Evolutionary conservation across 1,140 invertebrate species (phyloP), one percentile per base, ranked within the genome.

Genomic region (Drosophila tani): DNA sequence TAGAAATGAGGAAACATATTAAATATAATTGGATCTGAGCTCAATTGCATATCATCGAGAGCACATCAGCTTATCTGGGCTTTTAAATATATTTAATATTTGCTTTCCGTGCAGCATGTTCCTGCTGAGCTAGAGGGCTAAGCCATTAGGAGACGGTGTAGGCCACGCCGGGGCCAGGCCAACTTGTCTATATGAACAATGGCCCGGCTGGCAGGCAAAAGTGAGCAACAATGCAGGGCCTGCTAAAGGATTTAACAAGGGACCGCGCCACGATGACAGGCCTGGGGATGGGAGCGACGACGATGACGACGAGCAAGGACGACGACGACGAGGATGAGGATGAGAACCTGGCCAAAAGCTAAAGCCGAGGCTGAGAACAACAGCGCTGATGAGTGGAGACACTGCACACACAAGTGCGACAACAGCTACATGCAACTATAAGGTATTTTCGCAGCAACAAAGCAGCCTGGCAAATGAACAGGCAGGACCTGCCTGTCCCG

Each of bases 101-200:
- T 63, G 40, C 29, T 63, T 35, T 45, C 40, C 27, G 63, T 66
- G 63, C 24, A 66, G 7, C 15, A 14, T 4, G 55, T 14, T 27
- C 5, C 55, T 41, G 55, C 55, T 57, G 17, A 63, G 75, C 63
- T 57, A 35, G 35, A 67, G 38, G 62, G 82, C 75, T 70, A 71
- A 79, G 73, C 80, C 68, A 78, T 85, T 85, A 80, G 58, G 51
- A 76, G 76, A 58, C 51, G 63, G 64, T 51, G 70, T 56, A 67
- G 68, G 59, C 51, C 79, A 67, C 65, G 57, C 53, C 65, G 55
- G 74, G 75, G 60, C 50, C 65, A 66, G 74, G 50, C 41, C 67
- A 86, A 86, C 83, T 87, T 71, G 83, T 82, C 79, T 75, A 86
- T 79, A 82, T 79, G 63, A 74, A 82, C 75, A 79, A 82, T 74